Conservation (phyloP, 2,113 vertebrate species). For the Kryptolebias marmoratus region DNA sequence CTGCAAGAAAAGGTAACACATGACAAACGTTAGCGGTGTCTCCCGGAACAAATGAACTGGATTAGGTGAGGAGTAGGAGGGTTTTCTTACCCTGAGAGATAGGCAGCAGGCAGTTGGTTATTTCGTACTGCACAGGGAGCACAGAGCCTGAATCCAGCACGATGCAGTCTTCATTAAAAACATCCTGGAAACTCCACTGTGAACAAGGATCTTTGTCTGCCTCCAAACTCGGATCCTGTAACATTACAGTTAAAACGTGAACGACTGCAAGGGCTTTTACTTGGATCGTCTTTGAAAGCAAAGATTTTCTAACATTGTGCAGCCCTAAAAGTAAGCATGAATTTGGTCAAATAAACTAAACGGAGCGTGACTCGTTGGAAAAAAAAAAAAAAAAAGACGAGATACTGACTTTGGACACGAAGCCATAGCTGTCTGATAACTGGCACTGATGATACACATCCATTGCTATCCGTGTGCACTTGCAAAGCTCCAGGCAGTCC, state of each 20-base stretch:
- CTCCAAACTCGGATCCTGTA: conserved; percentile 76
- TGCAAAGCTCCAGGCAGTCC: conserved; percentile 92
- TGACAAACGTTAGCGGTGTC: no score
- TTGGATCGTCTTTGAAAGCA: fast-evolving
- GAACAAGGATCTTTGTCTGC: conserved; percentile 85
- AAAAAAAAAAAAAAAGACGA: background rate
- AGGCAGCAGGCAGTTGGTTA: conserved; percentile 86
- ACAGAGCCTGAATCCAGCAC: conserved; percentile 88
- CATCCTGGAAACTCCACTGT: conserved; percentile 88
- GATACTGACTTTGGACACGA: conserved; percentile 85
- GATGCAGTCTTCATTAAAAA: conserved; percentile 94
- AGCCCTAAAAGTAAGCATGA: no score
- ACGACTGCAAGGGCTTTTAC: background rate
- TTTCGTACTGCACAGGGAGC: conserved; percentile 90
- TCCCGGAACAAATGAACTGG: background rate
- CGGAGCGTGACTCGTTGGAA: background rate
- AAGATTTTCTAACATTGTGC: no score
- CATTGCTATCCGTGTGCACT: conserved; percentile 87
- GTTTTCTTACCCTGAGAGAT: conserved; percentile 76
- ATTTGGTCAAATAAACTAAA: background rate
- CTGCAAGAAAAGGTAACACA: conserved; percentile 72
- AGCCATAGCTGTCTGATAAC: conserved; percentile 87
- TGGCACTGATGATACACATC: conserved; percentile 94
- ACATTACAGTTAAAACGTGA: background rate
- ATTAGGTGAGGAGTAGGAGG: background rate